Evolutionary conservation across 64 coral and sea anemone genomes (phyloP).

Genomic region (Catalaphyllia jardinei): DNA sequence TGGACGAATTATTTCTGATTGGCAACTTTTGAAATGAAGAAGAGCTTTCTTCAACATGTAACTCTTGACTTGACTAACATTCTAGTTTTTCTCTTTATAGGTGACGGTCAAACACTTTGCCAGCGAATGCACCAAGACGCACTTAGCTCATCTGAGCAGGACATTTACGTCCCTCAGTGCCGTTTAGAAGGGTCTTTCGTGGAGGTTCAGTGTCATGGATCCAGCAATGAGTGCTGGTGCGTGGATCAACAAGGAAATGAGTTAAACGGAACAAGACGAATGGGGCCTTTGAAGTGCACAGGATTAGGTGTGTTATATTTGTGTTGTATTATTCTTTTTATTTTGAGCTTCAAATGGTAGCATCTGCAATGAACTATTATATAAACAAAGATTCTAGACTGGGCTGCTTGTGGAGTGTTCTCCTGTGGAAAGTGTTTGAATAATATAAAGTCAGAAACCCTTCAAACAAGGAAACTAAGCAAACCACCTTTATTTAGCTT

Average conservation of each 20-base stretch:
- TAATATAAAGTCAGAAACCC: too few species aligned
- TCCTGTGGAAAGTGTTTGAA: too few species aligned
- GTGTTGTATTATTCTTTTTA: background rate
- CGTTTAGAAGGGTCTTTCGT: slow-evolving; percentile 30
- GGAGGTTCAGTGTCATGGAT: slow-evolving; percentile 52
- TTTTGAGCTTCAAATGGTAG: background rate
- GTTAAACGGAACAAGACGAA: slow-evolving; percentile 28
- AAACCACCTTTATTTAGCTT: too few species aligned
- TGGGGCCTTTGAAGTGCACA: slow-evolving; percentile 19
- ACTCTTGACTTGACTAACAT: too few species aligned
- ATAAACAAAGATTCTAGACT: background rate
- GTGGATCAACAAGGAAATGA: slow-evolving; percentile 41
- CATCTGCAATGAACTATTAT: background rate
- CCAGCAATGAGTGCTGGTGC: slow-evolving; percentile 56
- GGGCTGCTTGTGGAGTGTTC: too few species aligned
- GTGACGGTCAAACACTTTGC: slow-evolving; percentile 45
- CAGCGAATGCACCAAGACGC: slow-evolving; percentile 58
- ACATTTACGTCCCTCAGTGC: slow-evolving; percentile 56
- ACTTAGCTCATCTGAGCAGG: background rate
- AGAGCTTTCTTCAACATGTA: too few species aligned
- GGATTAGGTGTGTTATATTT: slow-evolving; percentile 23
- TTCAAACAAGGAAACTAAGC: too few species aligned
- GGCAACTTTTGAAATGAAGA: too few species aligned
- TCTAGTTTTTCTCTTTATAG: background rate
- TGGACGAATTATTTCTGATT: too few species aligned